phyloP scores from a whole-genome alignment of 2,888 invertebrate species.

The Diaprepes abbreviatus region DNA sequence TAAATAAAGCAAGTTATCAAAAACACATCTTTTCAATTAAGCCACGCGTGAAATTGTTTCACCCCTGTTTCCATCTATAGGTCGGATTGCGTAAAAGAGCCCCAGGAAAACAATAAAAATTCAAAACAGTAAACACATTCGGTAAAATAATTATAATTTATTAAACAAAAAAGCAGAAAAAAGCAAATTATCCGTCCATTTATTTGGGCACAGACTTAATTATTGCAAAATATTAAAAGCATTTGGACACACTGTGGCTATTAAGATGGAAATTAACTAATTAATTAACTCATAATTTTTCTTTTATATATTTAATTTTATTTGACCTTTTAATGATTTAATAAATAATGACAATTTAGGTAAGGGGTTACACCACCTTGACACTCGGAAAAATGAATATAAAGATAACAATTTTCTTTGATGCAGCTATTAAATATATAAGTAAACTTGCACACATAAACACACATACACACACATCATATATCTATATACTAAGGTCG shows the following conservation, averaged over 20 bases:
- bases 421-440: too few species aligned
- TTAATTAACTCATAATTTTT: too few species aligned
- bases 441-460: too few species aligned
- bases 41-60: slow-evolving; percentile 14
- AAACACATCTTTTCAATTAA: slow-evolving; percentile 38
- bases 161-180: background rate
- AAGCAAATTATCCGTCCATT: background rate
- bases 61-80: slow-evolving; percentile 23
- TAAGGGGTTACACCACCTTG: too few species aligned
- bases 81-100: slow-evolving; percentile 25
- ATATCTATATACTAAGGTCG: too few species aligned
- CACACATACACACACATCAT: too few species aligned
- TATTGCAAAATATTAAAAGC: background rate
- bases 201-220: background rate
- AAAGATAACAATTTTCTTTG: too few species aligned
- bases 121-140: background rate
- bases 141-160: background rate
- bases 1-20: slow-evolving; percentile 14
- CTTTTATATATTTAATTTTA: too few species aligned
- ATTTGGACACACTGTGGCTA: background rate
- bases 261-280: background rate
- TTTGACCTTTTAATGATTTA: too few species aligned
- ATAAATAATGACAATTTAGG: too few species aligned
- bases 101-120: slow-evolving; percentile 30
- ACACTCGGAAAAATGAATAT: too few species aligned